Conservation (phyloP, 1,140 invertebrate genomes). For the Macrotrachela quadricornifera region DNA sequence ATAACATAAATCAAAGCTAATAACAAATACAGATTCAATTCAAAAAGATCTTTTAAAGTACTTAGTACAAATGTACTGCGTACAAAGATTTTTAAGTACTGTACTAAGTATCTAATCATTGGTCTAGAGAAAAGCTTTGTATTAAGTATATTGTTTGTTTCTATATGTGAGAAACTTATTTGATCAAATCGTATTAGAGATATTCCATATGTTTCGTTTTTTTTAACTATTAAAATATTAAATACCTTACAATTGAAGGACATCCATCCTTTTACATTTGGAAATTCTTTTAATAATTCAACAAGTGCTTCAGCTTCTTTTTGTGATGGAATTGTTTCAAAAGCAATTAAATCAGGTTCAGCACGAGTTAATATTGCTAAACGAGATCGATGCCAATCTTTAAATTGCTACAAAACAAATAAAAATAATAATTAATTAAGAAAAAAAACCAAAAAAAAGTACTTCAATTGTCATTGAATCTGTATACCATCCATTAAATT, state of each 20-base stretch:
- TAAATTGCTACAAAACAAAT: slow-evolving; percentile 33
- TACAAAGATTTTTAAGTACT: too few species aligned
- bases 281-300: slow-evolving; percentile 49
- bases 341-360: slow-evolving; percentile 54
- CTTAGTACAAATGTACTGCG: too few species aligned
- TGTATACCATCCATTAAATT: slow-evolving; percentile 63
- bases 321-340: slow-evolving; percentile 68
- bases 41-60: too few species aligned
- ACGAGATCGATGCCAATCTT: slow-evolving; percentile 54
- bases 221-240: background rate
- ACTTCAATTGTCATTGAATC: slow-evolving; percentile 41
- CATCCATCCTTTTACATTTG: slow-evolving; percentile 50
- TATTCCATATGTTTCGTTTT: too few species aligned
- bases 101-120: too few species aligned
- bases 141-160: too few species aligned
- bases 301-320: slow-evolving; percentile 57
- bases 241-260: slow-evolving; percentile 56
- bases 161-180: too few species aligned
- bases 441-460: slow-evolving; percentile 4
- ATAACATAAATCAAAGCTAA: too few species aligned
- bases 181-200: too few species aligned
- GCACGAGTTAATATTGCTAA: slow-evolving; percentile 49
- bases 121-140: too few species aligned
- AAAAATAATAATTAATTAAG: background rate
- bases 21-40: too few species aligned